A percentile compares a stretch with the other conserved stretches of the same genome.
Evolutionary conservation across 2,797 vertebrate species (phyloP).

Genomic region (Sebastolobus altivelis): DNA sequence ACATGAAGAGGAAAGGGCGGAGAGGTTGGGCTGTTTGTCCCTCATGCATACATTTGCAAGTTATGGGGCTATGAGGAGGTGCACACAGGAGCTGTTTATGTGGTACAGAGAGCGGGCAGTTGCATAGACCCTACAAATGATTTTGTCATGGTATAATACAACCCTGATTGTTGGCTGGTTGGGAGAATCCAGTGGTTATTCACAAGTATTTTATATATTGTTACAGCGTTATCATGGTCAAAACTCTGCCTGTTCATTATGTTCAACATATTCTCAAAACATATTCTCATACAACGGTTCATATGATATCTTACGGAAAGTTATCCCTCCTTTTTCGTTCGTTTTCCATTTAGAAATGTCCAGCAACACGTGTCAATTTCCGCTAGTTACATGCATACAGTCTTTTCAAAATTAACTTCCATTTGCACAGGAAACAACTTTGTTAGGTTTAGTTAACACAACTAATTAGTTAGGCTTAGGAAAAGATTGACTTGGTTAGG

Average conservation of each 20-base stretch:
- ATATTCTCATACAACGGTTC: neutral
- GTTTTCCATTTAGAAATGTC: accelerated
- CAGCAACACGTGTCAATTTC: too few species aligned
- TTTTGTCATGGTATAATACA: neutral
- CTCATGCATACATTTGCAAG: neutral
- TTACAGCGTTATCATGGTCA: neutral
- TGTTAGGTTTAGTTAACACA: accelerated
- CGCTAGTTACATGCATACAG: too few species aligned
- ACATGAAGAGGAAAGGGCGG: neutral
- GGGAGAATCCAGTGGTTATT: neutral
- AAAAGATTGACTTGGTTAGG: too few species aligned
- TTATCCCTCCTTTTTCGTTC: too few species aligned
- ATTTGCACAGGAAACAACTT: too few species aligned
- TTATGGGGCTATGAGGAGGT: neutral
- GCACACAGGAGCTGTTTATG: neutral
- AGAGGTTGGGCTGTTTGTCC: neutral
- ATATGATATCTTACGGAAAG: accelerated
- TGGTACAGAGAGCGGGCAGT: too few species aligned
- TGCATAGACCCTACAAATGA: neutral
- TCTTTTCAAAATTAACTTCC: too few species aligned
- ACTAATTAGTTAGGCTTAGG: too few species aligned
- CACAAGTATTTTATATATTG: neutral
- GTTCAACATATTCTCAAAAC: neutral
- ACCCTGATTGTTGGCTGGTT: neutral
- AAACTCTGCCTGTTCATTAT: neutral